Base-by-base conservation (phyloP, 1,140 invertebrate species). In the Drosophila pandora region DNA sequence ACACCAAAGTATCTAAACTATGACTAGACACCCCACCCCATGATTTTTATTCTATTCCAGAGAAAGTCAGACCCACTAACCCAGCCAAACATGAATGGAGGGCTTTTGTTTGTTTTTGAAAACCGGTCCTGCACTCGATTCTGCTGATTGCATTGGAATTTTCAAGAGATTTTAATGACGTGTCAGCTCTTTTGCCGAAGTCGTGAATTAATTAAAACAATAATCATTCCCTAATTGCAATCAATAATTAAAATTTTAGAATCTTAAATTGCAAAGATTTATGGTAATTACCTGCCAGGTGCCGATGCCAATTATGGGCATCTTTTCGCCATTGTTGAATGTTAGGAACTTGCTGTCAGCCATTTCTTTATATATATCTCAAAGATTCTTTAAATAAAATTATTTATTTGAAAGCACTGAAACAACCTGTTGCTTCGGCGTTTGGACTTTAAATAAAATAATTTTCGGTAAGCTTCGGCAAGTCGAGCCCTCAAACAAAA, bases 281-380 rank as follows among this genome's bases (percentile, higher is more conserved):
- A 13, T 13, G 3, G 41, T 25, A 28, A 62, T 93, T 90, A 96
- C 95, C 93, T 96, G 95, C 95, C 95, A 97, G 64, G 96, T 96
- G 56, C 96, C 96, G 71, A 96, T 93, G 39, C 96, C 96, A 45
- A 97, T 90, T 65, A 94, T 93, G 0, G 96, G 96, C 95, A 96
- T 96, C 72, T 94, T 91, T 72, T 93, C 90, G 13, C 92, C 93
- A 82, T 91, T 92, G 54, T 90, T 90, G 0, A 92, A 77, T 3
- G 75, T 89, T 34, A 92, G 68, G 50, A 71, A 90, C 48, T 87
- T 78, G 5, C 61, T 76, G 58, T 64, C 54, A 48, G 71, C 60
- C 91, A 92, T 92, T 64, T 64, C 75, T 50, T n/a, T 13, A 32
- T 43, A 22, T n/a, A 28, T 6, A 45, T 25, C 22, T 22, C 7